A percentile compares a stretch with the other conserved stretches of the same genome.
Evolutionary conservation across 1,140 invertebrate genomes (phyloP).

Genomic region (Eulimnadia texana): DNA sequence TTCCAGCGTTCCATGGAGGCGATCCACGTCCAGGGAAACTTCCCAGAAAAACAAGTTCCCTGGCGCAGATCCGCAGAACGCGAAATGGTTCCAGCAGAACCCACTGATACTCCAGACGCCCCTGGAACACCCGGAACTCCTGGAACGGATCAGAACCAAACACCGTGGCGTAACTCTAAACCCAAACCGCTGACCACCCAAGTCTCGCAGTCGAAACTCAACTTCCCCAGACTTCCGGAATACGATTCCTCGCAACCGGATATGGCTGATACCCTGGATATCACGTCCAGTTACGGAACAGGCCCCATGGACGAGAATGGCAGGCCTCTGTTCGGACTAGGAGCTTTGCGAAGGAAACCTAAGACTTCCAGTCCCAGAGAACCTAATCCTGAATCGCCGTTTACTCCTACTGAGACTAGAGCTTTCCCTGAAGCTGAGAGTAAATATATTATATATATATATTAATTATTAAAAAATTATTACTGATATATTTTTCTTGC

Average conservation of each 20-base stretch:
- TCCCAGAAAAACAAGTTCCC: background rate
- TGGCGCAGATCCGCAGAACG: slow-evolving; percentile 2
- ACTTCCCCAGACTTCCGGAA: slow-evolving; percentile 11
- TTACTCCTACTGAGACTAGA: too few relatives aligned
- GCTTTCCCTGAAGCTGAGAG: too few relatives aligned
- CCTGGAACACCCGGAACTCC: background rate
- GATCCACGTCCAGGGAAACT: background rate
- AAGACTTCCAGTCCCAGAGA: slow-evolving; percentile 1
- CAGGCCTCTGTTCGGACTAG: slow-evolving; percentile 55
- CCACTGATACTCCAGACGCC: background rate
- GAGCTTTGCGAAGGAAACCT: slow-evolving; percentile 38
- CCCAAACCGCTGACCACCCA: slow-evolving; percentile 4
- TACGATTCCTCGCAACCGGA: slow-evolving; percentile 12
- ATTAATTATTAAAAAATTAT: background rate
- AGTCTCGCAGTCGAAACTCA: slow-evolving; percentile 7
- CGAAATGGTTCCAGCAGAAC: background rate
- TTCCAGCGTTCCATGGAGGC: background rate
- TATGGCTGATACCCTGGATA: slow-evolving; percentile 35
- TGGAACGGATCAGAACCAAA: background rate
- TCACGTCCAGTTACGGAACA: slow-evolving; percentile 64
- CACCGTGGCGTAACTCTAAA: slow-evolving; percentile 8
- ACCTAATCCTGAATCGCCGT: too few relatives aligned
- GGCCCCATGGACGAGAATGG: slow-evolving; percentile 63
- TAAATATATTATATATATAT: too few relatives aligned
- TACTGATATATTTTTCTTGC: background rate